Base-by-base conservation (phyloP, 1,140 invertebrate species). In the Euura saliciscinereae region DNA sequence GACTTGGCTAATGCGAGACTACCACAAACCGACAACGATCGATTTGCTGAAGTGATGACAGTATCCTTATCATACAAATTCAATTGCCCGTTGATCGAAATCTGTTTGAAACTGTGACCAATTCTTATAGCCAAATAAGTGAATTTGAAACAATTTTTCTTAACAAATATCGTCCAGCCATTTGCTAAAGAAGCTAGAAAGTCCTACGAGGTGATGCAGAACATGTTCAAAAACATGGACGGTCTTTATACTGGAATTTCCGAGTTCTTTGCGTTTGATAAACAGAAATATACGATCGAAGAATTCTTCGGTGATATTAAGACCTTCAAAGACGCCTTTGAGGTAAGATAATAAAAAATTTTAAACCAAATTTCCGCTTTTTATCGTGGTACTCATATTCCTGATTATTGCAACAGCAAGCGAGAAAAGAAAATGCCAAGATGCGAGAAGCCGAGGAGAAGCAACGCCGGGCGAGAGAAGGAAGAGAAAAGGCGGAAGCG, bases 221-320 rank as follows among this genome's bases (percentile, higher is more conserved):
- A 94, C 68, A 99, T 99, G 97, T 96, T 94, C 82, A 93, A 94
- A 77, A 97, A 98, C 84, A 97, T 99, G 94, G 96, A 97, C 74
- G 90, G 89, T 44, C 81, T 97, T 0, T 99, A 95, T 86, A 90
- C 90, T 42, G 93, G 95, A 68, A 87, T 99, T 7, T 92, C 96
- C 0, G 97, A 98, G 82, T 99, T 95, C 85, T 99, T 93, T 85
- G 91, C 93, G 2, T 99, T 99, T 87, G 98, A 99, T 82, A 92
- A 94, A 11, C 92, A 93, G 75, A 99, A 99, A 84, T 99, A 99
- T 82, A 93, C 94, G 0, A 91, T 99, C 71, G 98, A 99, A 80
- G 98, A 99, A 83, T 99, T 99, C 88, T 99, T 99, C 85, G 91
- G 90, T 0, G 98, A 99, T 82, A 91, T 99, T 66, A 99, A 98